Percentiles rank a stretch among this genome's conserved stretches.
phyloP scores from a whole-genome alignment of 2,113 vertebrate species.

The Diadophis punctatus region DNA sequence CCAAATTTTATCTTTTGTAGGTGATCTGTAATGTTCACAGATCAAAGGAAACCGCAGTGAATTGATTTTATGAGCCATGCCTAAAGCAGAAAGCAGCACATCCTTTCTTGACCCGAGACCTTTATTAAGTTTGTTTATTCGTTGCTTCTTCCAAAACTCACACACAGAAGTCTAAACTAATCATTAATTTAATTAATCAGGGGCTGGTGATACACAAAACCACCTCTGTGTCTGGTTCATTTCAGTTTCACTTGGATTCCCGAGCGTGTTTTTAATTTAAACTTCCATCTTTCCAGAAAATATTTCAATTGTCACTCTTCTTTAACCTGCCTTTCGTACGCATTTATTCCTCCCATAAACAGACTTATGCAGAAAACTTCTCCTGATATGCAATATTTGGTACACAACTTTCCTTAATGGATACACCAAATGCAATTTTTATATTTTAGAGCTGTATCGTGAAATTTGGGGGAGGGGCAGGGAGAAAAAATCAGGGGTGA shows the following conservation, averaged over 20 bases:
- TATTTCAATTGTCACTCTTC: not conserved
- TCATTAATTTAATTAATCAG: not conserved
- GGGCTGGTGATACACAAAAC: not conserved
- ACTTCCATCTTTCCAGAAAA: not conserved
- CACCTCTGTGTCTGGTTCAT: not conserved
- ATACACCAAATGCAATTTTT: not conserved
- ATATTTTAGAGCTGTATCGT: not conserved
- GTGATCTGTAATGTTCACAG: not conserved
- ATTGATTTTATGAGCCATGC: not conserved
- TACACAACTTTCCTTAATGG: not conserved
- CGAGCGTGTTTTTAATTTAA: not conserved
- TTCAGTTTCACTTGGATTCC: not conserved
- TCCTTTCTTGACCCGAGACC: not conserved
- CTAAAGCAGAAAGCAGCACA: not conserved
- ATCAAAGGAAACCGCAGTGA: not conserved
- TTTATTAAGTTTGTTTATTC: not conserved
- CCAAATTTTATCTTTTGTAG: not conserved
- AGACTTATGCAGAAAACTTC: not conserved
- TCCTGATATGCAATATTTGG: not conserved
- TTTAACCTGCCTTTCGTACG: not conserved
- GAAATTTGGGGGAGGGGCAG: accelerated
- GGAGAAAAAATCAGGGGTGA: no score
- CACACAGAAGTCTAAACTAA: not conserved
- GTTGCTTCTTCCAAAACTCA: not conserved
- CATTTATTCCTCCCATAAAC: not conserved